Conservation (phyloP, 2,888 invertebrate genomes). For the Dolichomitus sp. region DNA sequence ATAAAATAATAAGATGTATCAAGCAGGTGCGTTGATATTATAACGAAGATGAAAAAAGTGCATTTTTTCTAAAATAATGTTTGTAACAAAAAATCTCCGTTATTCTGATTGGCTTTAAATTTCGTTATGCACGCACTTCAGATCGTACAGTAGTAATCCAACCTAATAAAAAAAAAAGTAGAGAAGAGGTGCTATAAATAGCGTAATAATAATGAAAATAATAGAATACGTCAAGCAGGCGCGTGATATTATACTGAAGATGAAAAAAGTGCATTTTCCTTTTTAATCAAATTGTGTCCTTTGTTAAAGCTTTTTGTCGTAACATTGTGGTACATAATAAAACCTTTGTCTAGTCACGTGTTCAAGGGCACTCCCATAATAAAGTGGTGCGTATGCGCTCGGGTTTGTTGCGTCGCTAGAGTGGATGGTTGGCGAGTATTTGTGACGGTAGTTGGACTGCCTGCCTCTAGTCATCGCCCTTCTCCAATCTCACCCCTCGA, state of each 20-base stretch:
- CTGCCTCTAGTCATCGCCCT: constrained; percentile 34
- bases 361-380: constrained; percentile 68
- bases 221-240: no score
- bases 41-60: no score
- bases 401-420: constrained; percentile 13
- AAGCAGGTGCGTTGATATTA: no score
- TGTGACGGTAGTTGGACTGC: constrained; percentile 13
- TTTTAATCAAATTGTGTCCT: constrained; percentile 35
- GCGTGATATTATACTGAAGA: not conserved
- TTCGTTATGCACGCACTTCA: no score
- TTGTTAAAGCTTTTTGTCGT: constrained; percentile 42
- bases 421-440: constrained; percentile 21
- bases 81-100: no score
- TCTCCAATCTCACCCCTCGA: constrained; percentile 45
- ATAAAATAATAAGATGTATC: no score
- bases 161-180: no score
- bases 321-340: constrained; percentile 58
- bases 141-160: no score
- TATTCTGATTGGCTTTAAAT: no score
- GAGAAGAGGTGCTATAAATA: no score
- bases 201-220: no score
- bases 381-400: constrained; percentile 28
- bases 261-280: constrained; percentile 7
- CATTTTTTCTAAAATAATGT: no score
- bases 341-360: constrained; percentile 68